Conservation (phyloP, 2,888 invertebrate species). For the Lasiommata megera region DNA sequence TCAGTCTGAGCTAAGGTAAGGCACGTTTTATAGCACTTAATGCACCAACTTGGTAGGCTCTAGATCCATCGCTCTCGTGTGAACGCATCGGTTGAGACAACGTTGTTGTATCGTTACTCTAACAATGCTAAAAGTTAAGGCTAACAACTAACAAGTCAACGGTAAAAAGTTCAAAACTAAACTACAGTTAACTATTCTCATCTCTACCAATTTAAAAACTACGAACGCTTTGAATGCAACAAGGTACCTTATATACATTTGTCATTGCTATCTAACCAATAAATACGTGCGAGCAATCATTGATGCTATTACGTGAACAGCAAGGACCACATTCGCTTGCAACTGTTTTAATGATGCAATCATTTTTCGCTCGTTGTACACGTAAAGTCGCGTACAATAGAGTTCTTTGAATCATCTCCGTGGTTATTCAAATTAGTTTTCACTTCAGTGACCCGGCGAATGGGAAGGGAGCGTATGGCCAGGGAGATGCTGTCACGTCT, state of each 20-base stretch:
- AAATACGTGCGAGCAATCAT: background rate
- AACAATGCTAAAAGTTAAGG: background rate
- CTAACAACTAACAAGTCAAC: background rate
- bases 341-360: background rate
- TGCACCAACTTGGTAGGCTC: too few species aligned
- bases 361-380: background rate
- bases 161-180: background rate
- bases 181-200: background rate
- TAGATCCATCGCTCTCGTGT: too few species aligned
- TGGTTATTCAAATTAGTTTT: conserved; percentile 55
- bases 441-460: conserved; percentile 54
- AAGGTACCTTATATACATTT: too few species aligned
- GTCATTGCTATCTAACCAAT: background rate
- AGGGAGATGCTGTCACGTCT: background rate
- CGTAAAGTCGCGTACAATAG: conserved; percentile 36
- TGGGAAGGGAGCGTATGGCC: conserved; percentile 23
- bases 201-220: background rate
- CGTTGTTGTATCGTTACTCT: background rate
- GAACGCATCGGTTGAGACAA: background rate
- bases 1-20: too few species aligned
- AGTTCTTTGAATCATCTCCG: conserved; percentile 32
- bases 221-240: background rate
- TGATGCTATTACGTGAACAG: background rate
- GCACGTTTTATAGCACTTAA: too few species aligned
- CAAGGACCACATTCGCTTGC: conserved; percentile 1